Conservation (phyloP, 2,888 invertebrate genomes). For the Campopleginae sp. region DNA sequence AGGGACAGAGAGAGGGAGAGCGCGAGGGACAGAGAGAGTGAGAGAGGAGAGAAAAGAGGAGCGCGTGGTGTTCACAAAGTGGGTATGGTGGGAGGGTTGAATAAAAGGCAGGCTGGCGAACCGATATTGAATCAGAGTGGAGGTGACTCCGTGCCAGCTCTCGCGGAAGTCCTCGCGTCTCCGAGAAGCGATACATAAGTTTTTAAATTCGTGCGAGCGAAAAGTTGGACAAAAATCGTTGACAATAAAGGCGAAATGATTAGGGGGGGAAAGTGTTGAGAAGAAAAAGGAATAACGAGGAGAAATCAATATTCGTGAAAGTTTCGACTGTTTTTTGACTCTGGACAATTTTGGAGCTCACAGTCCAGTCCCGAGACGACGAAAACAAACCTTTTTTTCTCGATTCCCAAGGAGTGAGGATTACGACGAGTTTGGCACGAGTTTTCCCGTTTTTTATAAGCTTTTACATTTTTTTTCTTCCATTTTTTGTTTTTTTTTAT, state of each 20-base stretch:
- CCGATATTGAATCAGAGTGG: constrained; percentile 83
- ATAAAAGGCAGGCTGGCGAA: constrained; percentile 81
- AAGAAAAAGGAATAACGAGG: neutral
- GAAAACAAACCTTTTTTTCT: neutral
- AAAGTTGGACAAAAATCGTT: constrained; percentile 2
- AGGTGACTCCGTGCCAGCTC: constrained; percentile 79
- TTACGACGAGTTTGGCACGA: constrained; percentile 49
- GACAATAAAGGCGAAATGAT: neutral
- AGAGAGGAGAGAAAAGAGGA: neutral
- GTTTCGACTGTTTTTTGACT: constrained; percentile 47
- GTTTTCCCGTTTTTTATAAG: neutral
- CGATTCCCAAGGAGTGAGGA: constrained; percentile 20
- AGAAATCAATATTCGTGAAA: neutral
- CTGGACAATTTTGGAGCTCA: constrained; percentile 5
- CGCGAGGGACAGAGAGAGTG: neutral
- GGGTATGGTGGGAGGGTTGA: constrained; percentile 79
- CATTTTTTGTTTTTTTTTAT: neutral
- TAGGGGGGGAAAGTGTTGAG: neutral
- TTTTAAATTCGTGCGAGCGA: neutral
- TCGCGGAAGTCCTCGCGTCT: constrained; percentile 68
- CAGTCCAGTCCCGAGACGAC: constrained; percentile 40
- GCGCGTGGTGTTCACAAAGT: constrained; percentile 51
- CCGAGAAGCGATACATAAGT: neutral
- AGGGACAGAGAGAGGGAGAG: neutral
- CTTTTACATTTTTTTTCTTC: neutral